Base-by-base conservation (phyloP, 2,888 invertebrate species). In the Acutogordius australiensis region DNA sequence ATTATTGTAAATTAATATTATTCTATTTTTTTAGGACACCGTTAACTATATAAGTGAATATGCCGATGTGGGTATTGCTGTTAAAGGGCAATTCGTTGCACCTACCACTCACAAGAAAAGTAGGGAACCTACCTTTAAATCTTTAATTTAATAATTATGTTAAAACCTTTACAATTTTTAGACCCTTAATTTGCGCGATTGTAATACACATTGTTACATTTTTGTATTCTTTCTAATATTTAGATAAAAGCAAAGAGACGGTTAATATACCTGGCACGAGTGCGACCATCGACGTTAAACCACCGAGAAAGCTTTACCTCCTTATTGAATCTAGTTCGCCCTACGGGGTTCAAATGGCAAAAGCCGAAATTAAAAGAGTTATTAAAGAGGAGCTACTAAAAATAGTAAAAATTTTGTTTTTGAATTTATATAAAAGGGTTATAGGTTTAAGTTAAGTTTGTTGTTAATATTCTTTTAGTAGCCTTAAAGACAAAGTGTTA, bases 291-390 rank as follows among this genome's bases (percentile, higher is more conserved):
- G 23, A 51, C 4, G 27, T 51, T 51, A 8, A 4, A 4, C 51
- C 51, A 51, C 51, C 27, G 8, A 75, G 91, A 26, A 94, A 91
- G 69, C 75, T 99, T 1, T 97, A 91, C 72, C 76, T 99, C 64
- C 90, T 91, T n/a, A 90, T 97, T 66, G 94, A 99, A 70, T 90
- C 91, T 66, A 88, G 90, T 1, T 87, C 84, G 67, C 94, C 97
- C 70, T 76, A 91, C 63, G 86, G 91, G 1, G 85, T 91, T 13
- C 82, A 84, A 60, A 87, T 87, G 71, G 91, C 91, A 1, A 88
- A 88, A 72, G 82, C 85, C 1, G 97, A 99, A 73, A 90, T 99
- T 61, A 87, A 90, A 0, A 78, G 97, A 29, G 78, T 99, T 61
- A 90, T 99, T 68, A 94, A 94, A 71, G 97, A 99, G 72, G 94